Percentiles rank a stretch among this genome's conserved stretches.
Evolutionary conservation across 2,888 invertebrate genomes (phyloP).

Genomic region (Platycheirus albimanus): DNA sequence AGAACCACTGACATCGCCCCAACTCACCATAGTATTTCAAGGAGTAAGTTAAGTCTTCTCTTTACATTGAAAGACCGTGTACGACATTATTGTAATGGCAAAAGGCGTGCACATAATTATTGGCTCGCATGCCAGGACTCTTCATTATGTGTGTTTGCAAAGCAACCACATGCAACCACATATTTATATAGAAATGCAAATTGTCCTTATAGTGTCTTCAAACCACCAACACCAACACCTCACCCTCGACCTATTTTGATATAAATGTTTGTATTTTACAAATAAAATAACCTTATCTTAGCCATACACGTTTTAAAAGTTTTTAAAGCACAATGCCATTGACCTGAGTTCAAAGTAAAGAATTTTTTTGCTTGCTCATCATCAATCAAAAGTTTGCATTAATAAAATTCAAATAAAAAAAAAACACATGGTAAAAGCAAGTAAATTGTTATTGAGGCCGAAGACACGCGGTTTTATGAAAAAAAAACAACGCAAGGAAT

Average conservation of each 20-base stretch:
- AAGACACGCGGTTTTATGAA: background rate
- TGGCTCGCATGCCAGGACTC: constrained; percentile 31
- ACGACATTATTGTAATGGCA: constrained; percentile 34
- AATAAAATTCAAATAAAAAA: background rate
- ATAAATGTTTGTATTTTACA: background rate
- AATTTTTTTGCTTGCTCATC: no score
- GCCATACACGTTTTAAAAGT: constrained; percentile 10
- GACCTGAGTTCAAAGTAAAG: constrained; percentile 1
- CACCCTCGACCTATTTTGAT: background rate
- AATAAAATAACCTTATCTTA: constrained; percentile 11
- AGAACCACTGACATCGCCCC: background rate
- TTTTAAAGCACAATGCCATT: constrained; percentile 20
- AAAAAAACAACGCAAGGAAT: background rate
- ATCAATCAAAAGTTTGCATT: no score
- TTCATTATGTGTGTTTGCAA: constrained; percentile 1
- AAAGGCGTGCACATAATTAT: constrained; percentile 43
- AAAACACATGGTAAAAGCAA: no score
- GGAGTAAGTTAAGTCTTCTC: background rate
- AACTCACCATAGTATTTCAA: background rate
- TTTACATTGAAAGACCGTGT: constrained; percentile 17
- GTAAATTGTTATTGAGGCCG: no score
- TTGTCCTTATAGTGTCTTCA: constrained; percentile 33
- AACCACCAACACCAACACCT: background rate
- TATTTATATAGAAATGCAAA: constrained; percentile 12
- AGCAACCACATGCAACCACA: background rate